These are phyloP conservation scores for Phenganax subtilis DNA, from an alignment of 92 coral and sea anemone species.

Conservation along the genomic window DNA sequence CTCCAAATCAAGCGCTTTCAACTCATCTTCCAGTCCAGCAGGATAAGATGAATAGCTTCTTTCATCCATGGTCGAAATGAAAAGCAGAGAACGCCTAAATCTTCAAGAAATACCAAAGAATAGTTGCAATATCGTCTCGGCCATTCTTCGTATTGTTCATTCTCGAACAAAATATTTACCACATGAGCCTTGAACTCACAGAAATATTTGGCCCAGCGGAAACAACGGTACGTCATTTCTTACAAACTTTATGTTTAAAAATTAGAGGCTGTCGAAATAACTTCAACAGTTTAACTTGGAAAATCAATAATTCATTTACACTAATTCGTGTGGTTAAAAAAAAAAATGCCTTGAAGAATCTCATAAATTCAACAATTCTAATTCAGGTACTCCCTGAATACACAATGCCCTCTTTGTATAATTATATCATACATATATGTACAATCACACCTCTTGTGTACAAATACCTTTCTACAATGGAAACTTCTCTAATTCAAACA, in stretches of 20 bases:
- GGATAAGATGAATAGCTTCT: slow-evolving; percentile 68
- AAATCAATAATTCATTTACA: background rate
- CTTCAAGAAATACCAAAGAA: background rate
- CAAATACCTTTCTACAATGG: too few species aligned
- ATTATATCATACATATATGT: too few species aligned
- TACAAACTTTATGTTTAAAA: background rate
- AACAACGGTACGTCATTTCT: background rate
- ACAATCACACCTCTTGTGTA: too few species aligned
- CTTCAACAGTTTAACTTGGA: background rate
- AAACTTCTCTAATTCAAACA: too few species aligned
- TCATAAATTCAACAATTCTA: too few species aligned
- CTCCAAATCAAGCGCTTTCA: slow-evolving; percentile 83
- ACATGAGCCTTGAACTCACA: background rate
- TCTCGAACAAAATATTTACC: slow-evolving; percentile 13
- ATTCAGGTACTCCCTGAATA: too few species aligned
- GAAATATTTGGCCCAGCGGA: slow-evolving; percentile 1
- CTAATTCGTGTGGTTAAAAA: too few species aligned
- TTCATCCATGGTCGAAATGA: slow-evolving; percentile 9
- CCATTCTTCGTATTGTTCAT: background rate
- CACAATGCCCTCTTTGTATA: too few species aligned
- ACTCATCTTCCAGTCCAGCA: slow-evolving; percentile 73
- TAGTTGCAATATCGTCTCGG: background rate
- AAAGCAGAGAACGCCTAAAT: background rate
- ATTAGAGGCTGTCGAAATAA: background rate
- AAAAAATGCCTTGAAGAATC: too few species aligned